Base-by-base conservation (phyloP, 2,888 invertebrate species). In the Cetonia aurata region DNA sequence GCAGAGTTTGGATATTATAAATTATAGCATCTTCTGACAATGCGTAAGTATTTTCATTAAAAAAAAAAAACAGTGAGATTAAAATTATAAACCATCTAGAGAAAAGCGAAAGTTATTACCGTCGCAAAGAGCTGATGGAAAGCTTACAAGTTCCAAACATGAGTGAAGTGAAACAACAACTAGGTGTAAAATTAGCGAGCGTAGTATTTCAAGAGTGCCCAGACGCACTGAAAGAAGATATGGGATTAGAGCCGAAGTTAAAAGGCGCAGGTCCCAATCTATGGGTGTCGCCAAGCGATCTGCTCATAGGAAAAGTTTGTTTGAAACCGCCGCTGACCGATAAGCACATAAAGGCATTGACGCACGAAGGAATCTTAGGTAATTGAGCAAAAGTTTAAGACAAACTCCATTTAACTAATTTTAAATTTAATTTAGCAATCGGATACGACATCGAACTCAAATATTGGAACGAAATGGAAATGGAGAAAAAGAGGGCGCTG, bases 221-320 rank as follows among this genome's bases (percentile, higher is more conserved):
- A 3, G 77, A 78, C 1, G 77, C 80, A 6, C 71, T 84, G 12
- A 75, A 77, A 67, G 70, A 72, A 13, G 76, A 78, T 69, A 79
- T 85, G 48, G 83, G 85, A 0, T 70, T 83, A 9, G 73, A 72
- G 33, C 81, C 82, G 1, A 78, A 78, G 6, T 73, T 86, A 19
- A 70, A 79, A 68, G 85, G 85, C 1, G 80, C 85, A 15, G 81
- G 80, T 25, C 77, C 79, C 3, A 81, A 82, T 17, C 71, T 85
- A 25, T 86, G 86, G 86, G 76, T 80, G 4, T 85, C 86, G 0
- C 86, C 86, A 1, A 86, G 85, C 73, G 84, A 85, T 76, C 71
- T 84, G 9, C 77, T 86, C 1, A 79, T 82, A 9, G 83, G 83
- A 56, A 83, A 83, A 75, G 80, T 86, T 1, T 80, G 80, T 31